A percentile compares a stretch with the other conserved stretches of the same genome.
Conservation (phyloP, 2,888 invertebrate genomes). For the Drosophila stalkeri region DNA sequence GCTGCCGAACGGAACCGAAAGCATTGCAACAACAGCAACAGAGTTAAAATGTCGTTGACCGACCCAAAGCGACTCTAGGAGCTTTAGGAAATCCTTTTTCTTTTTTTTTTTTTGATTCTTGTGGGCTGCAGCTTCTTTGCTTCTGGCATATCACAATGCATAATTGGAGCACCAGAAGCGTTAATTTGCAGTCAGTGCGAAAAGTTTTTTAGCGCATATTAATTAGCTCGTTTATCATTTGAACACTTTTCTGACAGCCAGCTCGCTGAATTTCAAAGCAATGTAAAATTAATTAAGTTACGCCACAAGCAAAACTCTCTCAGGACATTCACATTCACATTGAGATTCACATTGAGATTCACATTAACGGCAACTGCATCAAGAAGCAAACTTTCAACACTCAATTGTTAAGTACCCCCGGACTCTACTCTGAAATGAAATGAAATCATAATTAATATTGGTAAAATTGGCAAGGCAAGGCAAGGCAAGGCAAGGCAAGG, state of each 20-base stretch:
- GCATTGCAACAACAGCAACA: neutral
- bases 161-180: conserved; percentile 58
- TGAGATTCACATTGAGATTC: neutral
- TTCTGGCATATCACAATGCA: conserved; percentile 63
- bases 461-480: conserved; percentile 51
- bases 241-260: conserved; percentile 70
- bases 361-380: conserved; percentile 28
- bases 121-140: neutral
- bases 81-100: neutral
- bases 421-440: conserved; percentile 27
- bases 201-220: conserved; percentile 70
- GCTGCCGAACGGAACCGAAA: conserved; percentile 11
- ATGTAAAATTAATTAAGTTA: conserved; percentile 78
- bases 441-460: conserved; percentile 78
- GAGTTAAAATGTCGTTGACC: conserved; percentile 56
- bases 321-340: conserved; percentile 24
- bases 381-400: conserved; percentile 29
- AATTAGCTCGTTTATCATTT: conserved; percentile 79
- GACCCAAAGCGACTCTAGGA: conserved; percentile 8
- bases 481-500: neutral
- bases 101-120: neutral
- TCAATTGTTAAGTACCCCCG: conserved; percentile 30
- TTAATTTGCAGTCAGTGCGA: conserved; percentile 37
- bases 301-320: conserved; percentile 59
- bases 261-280: conserved; percentile 55